Evolutionary conservation across 2,888 invertebrate species (phyloP), one percentile per base, ranked within the genome.

Genomic region (Eristalis tenax): DNA sequence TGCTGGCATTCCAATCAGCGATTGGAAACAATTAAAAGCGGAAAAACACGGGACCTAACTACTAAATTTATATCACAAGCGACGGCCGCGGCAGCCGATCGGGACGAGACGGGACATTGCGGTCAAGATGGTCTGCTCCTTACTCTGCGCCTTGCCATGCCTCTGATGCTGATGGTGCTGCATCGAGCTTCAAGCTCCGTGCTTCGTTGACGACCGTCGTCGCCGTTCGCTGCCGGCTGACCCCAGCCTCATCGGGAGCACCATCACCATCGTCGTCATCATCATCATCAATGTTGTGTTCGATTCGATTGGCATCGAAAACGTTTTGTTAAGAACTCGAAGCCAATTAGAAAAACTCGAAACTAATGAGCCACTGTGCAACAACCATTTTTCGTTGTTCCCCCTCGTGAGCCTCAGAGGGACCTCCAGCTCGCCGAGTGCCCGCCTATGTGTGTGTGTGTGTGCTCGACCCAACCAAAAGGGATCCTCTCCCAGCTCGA

Each of bases 21-120:
- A 91, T 91, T 91, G 90, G 89, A 91, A 92, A 92, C 91, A 91
- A 91, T 91, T 91, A 91, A 91, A 92, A 91, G 91, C 91, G 90
- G 91, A 91, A 91, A 91, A 91, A 92, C 91, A 91, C 91, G 91
- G 91, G 91, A 91, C 84, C 83, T 84, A 88, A 88, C 88, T 88
- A 88, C 84, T 88, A 88, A 88, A 88, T 84, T 88, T 84, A 83
- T 86, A 86, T 82, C 70, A 69, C 85, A 69, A 66, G 63, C 63
- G 57, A 59, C 50, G 22, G 56, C 28, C 38, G 57, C 63, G 57
- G 43, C 50, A 13, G 38, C 23, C 35, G 56, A 38, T n/a, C 26
- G 26, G 23, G 18, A 23, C 18, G 63, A n/a, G 18, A 35, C 38
- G 22, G 22, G 70, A 63, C 32, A 8, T 8, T 5, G 8, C 70